Evolutionary conservation across 2,113 vertebrate genomes (phyloP), one percentile per base, ranked within the genome.

Genomic region (Seriola dumerili): DNA sequence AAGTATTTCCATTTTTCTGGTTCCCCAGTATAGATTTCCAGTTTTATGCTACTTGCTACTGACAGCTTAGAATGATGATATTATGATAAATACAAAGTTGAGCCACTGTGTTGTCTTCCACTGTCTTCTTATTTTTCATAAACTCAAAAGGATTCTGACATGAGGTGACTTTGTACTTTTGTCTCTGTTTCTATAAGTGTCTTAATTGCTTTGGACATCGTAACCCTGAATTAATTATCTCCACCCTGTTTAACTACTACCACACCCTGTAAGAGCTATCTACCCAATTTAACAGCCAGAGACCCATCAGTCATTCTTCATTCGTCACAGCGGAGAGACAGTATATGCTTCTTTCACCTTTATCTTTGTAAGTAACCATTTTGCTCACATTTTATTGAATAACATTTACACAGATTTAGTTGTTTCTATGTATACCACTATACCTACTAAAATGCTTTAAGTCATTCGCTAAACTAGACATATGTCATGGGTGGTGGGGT

Each of bases 361-460:
- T 5, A 21, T 7, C 55, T 58, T 4, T 40, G 81, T 83, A 58
- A 85, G 83, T 80, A 76, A 21, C 4, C 6, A 1, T 52, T 75
- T 71, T 48, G 4, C 1, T 66, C 11, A 21, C 6, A 32, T 55
- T 62, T 46, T 23, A 84, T 2, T 36, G 34, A 36, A 36, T 36
- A 4, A 36, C 0, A 34, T 58, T 63, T 63, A n/a, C 1, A 62
- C 4, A 17, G 1, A 9, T 68, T n/a, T 48, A 12, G 11, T 13
- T n/a, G 11, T 25, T 68, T 23, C 63, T 59, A n/a, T 11, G 8
- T 54, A n/a, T 54, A 54, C 52, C n/a, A 16, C 46, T 50, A 50
- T 42, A 50, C 8, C 7, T 50, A 11, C 42, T 50, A 4, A 0
- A 36, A 36, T 29, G 29, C 5, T 36, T 6, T 36, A 36, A 36